These are phyloP conservation scores for Myrmophylax atrothorax DNA, from an alignment of 2,113 vertebrate species.

Conservation along the genomic window DNA sequence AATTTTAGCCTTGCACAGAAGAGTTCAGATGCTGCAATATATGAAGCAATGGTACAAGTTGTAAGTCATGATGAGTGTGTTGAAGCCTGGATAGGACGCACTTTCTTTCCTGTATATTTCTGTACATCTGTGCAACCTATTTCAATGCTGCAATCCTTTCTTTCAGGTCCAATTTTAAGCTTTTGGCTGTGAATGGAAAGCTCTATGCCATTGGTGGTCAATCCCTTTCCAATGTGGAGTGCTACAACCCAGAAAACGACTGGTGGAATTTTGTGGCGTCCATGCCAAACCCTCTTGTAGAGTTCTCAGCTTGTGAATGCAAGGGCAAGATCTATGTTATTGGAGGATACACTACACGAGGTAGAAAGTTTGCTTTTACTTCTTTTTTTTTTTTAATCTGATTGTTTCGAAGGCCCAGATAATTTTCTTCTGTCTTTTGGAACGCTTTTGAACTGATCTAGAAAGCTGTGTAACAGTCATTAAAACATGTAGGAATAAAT, in stretches of 20 bases:
- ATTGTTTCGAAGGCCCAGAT: not conserved
- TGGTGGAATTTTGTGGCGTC: conserved; percentile 92
- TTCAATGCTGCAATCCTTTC: not conserved
- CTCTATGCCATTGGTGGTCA: conserved; percentile 95
- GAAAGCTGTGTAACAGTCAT: not conserved
- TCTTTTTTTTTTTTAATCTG: not conserved
- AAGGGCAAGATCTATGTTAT: conserved; percentile 93
- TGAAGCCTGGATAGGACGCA: not conserved
- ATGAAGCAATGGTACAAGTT: not conserved
- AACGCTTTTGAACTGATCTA: not conserved
- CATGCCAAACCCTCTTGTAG: conserved; percentile 88
- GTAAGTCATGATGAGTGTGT: not conserved
- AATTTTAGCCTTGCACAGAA: not conserved
- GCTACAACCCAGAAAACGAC: conserved; percentile 91
- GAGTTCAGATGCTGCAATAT: not conserved
- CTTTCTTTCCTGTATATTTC: not conserved
- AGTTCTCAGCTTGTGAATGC: conserved; percentile 96
- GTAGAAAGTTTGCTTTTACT: conserved; percentile 56
- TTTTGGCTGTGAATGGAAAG: conserved; percentile 87
- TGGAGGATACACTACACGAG: conserved; percentile 92
- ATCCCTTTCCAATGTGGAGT: conserved; percentile 90
- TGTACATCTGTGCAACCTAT: not conserved
- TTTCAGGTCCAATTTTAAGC: conserved; percentile 94
- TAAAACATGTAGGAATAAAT: not conserved
- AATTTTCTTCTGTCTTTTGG: not conserved